Base-by-base conservation (phyloP, 2,113 vertebrate species). In the Limnothrissa miodon region DNA sequence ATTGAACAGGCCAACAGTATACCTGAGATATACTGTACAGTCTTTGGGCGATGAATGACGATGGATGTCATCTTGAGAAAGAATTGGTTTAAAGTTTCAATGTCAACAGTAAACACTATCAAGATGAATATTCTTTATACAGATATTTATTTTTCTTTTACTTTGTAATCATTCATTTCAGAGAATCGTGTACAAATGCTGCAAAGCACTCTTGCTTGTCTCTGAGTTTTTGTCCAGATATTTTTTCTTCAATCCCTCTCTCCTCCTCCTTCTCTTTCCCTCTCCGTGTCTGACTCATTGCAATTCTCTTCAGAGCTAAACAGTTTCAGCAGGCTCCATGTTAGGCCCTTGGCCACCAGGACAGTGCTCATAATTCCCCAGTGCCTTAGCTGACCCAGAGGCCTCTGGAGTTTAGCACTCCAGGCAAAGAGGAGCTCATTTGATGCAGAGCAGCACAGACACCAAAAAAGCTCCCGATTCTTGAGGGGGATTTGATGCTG, bases 391-490 rank as follows among this genome's bases (percentile, higher is more conserved):
- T 59, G 56, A 59, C 56, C 56, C 10, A 25, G 9, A n/a, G 56
- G 56, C 23, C n/a, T 5, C 9, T 9, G 25, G 56, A 59, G 9
- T 0, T n/a, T n/a, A 59, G 56, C 56, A 56, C 51, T 56, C 4
- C 2, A 56, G 51, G 59, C n/a, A 10, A 62, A 29, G 23, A 59
- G 23, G 56, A 36, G 39, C n/a, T 83, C 88, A 88, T 87, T 85
- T 82, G 79, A 87, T 29, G 59, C 59, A 56, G 48, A 62, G 59
- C n/a, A 62, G 23, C 29, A 29, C n/a, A 29, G 59, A 29, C 21
- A 21, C 17, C 2, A 21, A 8, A 62, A 29, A 62, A 7, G 10
- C 79, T 82, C 51, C 53, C 80, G 85, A 13, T 62, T 39, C 39
- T 81, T 36, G 51, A 66, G 21, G n/a, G 46, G 39, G 25, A 62